These are phyloP conservation scores for Gorsachius goisagi DNA, from an alignment of 2,113 vertebrate genomes.

Conservation along the genomic window DNA sequence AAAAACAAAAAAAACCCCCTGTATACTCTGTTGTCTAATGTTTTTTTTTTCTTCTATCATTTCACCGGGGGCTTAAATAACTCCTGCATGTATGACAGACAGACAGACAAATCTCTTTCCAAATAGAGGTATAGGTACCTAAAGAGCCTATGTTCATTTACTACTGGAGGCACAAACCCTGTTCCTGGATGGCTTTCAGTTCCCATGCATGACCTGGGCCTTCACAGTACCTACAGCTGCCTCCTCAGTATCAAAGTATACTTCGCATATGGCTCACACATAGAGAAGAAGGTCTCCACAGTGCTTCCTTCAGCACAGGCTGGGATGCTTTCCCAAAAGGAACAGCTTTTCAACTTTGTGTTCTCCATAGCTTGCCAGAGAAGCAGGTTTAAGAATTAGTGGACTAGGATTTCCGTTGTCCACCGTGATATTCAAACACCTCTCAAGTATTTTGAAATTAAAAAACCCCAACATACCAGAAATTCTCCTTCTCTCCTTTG, in stretches of 20 bases:
- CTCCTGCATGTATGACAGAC: not conserved
- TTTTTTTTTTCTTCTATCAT: not conserved
- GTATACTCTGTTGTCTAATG: not conserved
- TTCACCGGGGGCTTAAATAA: not conserved
- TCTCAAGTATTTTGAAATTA: not conserved
- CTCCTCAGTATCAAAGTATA: not conserved
- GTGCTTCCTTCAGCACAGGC: not conserved
- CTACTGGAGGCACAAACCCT: not conserved
- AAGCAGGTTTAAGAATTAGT: not conserved
- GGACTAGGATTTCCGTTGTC: not conserved
- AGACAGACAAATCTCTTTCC: not conserved
- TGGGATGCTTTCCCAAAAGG: not conserved
- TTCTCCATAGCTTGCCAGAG: not conserved
- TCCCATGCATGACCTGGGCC: not conserved
- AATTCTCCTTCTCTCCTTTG: not conserved
- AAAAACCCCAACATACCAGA: no score
- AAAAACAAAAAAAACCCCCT: accelerated
- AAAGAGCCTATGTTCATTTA: not conserved
- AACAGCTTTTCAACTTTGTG: not conserved
- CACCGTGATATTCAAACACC: not conserved
- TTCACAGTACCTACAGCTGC: not conserved
- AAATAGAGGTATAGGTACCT: not conserved
- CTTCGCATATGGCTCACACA: not conserved
- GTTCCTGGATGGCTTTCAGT: not conserved
- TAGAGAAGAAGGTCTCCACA: not conserved